Base-by-base conservation (phyloP, 2,888 invertebrate species). In the Busseola fusca region DNA sequence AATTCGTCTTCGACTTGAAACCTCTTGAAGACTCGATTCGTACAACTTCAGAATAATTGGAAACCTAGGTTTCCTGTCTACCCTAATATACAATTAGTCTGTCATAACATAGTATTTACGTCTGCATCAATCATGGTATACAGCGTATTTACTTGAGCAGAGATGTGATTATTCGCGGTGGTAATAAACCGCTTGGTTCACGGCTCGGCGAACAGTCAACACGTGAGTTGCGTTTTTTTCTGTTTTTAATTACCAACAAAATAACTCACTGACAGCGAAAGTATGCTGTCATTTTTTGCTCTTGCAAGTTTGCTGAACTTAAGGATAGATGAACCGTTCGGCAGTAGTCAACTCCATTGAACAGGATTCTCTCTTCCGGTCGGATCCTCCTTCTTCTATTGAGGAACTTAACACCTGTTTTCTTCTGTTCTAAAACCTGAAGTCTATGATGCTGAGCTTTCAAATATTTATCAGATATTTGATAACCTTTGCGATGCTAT, bases 91-190 rank as follows among this genome's bases (percentile, higher is more conserved):
- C 30, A 67, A 59, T 37, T 10, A 40, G 1, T 10, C 27, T 27
- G 42, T 34, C 42, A 52, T 34, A 25, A n/a, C 27, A 14, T 42
- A 18, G 14, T 30, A 27, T 69, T 52, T 63, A 48, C 25, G 42
- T 16, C 25, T 59, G 14, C 54, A 21, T 34, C 40, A 57, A 40
- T 66, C 57, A 48, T 21, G 27, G 27, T 40, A 40, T 54, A 65
- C 30, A n/a, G 16, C 21, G 52, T 65, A 54, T 34, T 80, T 58
- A 65, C 54, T 64, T 40, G 14, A 42, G 14, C 18, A 48, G 42
- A 57, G 71, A 69, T 74, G 69, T 48, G 25, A 69, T 69, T 80
- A 75, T 34, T 42, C 21, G 62, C 27, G 48, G 30, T 63, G 34
- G 48, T 62, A 65, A 52, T 48, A 74, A 77, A 65, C 62, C 57